Evolutionary conservation across 2,888 invertebrate species (phyloP).

Genomic region (Apocheima hispidaria): DNA sequence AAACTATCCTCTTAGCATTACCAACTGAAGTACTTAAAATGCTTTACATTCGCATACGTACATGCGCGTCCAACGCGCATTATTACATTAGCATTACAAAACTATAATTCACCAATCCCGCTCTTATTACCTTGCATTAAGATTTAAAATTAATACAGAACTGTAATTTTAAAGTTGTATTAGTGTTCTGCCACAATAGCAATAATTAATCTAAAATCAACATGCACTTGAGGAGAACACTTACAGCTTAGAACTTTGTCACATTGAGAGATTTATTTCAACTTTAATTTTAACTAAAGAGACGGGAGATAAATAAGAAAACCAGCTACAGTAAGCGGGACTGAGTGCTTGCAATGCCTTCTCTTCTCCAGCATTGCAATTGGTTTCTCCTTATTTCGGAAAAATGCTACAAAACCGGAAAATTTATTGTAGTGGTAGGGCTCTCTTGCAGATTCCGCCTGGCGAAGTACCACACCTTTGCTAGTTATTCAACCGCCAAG

Average conservation of each 20-base stretch:
- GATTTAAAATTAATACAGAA: constrained; percentile 24
- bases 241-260: constrained; percentile 6
- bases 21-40: background rate
- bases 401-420: too few relatives aligned
- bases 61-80: constrained; percentile 51
- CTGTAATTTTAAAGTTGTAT: constrained; percentile 32
- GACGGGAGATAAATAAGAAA: background rate
- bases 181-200: constrained; percentile 63
- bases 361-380: too few relatives aligned
- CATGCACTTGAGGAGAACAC: constrained; percentile 24
- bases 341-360: too few relatives aligned
- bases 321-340: background rate
- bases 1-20: background rate
- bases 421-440: too few relatives aligned
- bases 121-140: constrained; percentile 18
- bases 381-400: too few relatives aligned
- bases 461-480: too few relatives aligned
- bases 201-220: constrained; percentile 72
- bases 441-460: too few relatives aligned
- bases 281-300: background rate
- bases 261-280: background rate
- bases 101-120: constrained; percentile 32
- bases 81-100: constrained; percentile 60
- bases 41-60: constrained; percentile 8
- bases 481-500: too few relatives aligned